Conservation (phyloP, 2,797 vertebrate genomes). For the Channallabes apus region DNA sequence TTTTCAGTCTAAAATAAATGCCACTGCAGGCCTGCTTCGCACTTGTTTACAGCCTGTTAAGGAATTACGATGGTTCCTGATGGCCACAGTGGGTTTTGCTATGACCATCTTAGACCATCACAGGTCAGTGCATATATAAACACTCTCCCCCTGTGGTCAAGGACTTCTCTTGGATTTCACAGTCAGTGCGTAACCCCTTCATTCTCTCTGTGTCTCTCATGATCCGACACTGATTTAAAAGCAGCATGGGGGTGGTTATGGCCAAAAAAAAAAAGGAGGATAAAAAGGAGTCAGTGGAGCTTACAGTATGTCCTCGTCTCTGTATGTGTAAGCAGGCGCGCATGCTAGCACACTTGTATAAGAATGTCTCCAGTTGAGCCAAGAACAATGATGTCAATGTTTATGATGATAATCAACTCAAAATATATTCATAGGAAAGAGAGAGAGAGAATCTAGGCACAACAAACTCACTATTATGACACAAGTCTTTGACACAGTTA, state of each 20-base stretch:
- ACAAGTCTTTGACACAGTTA: not conserved
- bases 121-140: slow-evolving; percentile 48
- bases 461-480: not conserved
- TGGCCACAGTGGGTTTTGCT: slow-evolving; percentile 41
- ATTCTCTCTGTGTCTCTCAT: slow-evolving; percentile 30
- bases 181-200: slow-evolving; percentile 32
- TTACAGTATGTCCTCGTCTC: slow-evolving; percentile 37
- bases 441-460: not conserved
- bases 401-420: slow-evolving; percentile 19
- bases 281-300: slow-evolving; percentile 27
- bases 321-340: slow-evolving; percentile 36
- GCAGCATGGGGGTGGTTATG: slow-evolving; percentile 24
- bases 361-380: slow-evolving; percentile 52
- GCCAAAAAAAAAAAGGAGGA: slow-evolving; percentile 31
- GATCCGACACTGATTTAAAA: slow-evolving; percentile 38
- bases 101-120: slow-evolving; percentile 19
- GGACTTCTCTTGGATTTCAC: slow-evolving; percentile 46
- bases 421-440: not conserved
- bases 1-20: slow-evolving; percentile 29
- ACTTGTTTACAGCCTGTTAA: slow-evolving; percentile 38
- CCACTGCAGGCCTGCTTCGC: slow-evolving; percentile 27
- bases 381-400: slow-evolving; percentile 39
- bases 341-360: slow-evolving; percentile 27
- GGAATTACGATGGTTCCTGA: slow-evolving; percentile 32
- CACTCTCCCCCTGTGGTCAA: slow-evolving; percentile 41